Percentiles rank a stretch among this genome's conserved stretches.
Conservation (phyloP, 2,797 vertebrate genomes). For the Phalloptychus januarius region DNA sequence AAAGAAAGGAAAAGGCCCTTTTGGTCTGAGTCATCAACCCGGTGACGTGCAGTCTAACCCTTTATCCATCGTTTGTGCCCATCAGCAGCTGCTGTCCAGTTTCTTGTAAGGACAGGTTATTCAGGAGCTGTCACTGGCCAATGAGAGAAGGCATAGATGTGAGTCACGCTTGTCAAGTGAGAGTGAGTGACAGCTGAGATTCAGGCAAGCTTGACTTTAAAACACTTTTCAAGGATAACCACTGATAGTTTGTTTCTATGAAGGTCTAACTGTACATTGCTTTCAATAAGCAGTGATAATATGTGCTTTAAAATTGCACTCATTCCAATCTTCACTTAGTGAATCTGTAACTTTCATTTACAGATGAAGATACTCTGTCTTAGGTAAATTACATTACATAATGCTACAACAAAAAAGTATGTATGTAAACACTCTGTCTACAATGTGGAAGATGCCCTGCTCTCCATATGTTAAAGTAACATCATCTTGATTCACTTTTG, state of each 20-base stretch:
- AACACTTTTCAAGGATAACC: slow-evolving; percentile 20
- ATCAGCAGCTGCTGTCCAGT: slow-evolving; percentile 55
- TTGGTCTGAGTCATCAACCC: slow-evolving; percentile 46
- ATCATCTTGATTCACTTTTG: not conserved
- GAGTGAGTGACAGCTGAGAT: slow-evolving; percentile 66
- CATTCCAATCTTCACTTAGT: not conserved
- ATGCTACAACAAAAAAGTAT: not conserved
- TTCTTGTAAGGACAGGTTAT: slow-evolving; percentile 61
- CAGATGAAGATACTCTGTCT: not conserved
- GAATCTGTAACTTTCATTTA: not conserved
- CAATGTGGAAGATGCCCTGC: not conserved
- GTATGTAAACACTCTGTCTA: not conserved
- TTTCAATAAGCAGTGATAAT: not conserved
- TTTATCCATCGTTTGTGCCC: slow-evolving; percentile 41
- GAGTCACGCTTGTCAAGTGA: slow-evolving; percentile 63
- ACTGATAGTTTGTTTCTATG: slow-evolving; percentile 3
- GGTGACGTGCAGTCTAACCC: slow-evolving; percentile 20
- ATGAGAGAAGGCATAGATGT: slow-evolving; percentile 44
- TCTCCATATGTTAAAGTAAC: not conserved
- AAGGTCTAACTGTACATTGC: slow-evolving; percentile 8
- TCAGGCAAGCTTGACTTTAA: slow-evolving; percentile 63
- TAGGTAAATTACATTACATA: not conserved
- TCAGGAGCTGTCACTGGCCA: slow-evolving; percentile 61
- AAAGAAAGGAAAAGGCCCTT: slow-evolving; percentile 23
- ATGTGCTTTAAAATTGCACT: slow-evolving; percentile 12